A percentile compares a stretch with the other conserved stretches of the same genome.
phyloP scores from a whole-genome alignment of 2,797 vertebrate genomes.

The Corythornis leucogaster region DNA sequence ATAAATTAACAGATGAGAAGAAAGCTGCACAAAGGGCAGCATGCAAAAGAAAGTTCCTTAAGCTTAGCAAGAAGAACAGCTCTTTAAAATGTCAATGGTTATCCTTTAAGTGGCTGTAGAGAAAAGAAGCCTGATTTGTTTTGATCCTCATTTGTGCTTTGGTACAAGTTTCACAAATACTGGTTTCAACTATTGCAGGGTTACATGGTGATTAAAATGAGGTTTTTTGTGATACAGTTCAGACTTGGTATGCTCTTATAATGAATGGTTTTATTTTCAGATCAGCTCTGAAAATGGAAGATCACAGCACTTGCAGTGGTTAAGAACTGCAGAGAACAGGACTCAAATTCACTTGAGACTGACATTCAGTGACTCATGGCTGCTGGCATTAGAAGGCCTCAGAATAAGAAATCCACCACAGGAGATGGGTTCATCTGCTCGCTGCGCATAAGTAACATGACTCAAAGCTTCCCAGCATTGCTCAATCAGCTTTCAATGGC shows the following conservation, averaged over 20 bases:
- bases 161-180: not conserved
- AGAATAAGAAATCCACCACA: conserved; percentile 24
- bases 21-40: conserved; percentile 17
- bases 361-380: conserved; percentile 33
- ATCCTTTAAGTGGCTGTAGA: not conserved
- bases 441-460: not conserved
- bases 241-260: not conserved
- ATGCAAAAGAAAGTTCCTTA: conserved; percentile 34
- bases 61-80: conserved; percentile 39
- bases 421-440: conserved; percentile 19
- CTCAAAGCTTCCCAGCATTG: conserved; percentile 43
- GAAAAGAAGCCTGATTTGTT: conserved; percentile 57
- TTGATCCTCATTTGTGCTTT: not conserved
- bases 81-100: conserved; percentile 27
- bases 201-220: not conserved
- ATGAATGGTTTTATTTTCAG: not conserved
- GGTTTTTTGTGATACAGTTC: not conserved
- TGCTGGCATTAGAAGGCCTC: conserved; percentile 18
- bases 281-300: not conserved
- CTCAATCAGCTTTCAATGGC: conserved; percentile 41
- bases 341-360: not conserved
- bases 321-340: not conserved
- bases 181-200: not conserved
- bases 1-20: conserved; percentile 9
- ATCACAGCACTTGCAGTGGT: not conserved